These are phyloP conservation scores for Drosophila melanosoma DNA, from an alignment of 2,888 invertebrate species.

Conservation along the genomic window DNA sequence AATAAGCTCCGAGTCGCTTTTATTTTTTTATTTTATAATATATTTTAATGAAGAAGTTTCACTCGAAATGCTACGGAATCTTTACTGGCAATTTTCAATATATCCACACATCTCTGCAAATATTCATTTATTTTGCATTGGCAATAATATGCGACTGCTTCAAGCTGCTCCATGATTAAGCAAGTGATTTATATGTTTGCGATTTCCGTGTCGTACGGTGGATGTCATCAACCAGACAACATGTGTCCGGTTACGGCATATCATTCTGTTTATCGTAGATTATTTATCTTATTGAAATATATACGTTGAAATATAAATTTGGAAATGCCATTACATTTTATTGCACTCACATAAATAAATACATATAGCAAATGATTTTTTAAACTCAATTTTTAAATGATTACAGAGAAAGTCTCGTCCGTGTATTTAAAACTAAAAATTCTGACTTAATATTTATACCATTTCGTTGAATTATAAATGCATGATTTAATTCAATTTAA, in stretches of 20 bases:
- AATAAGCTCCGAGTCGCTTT: neutral
- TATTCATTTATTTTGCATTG: slow-evolving; percentile 44
- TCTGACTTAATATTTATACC: slow-evolving; percentile 16
- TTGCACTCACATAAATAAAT: neutral
- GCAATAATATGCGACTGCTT: slow-evolving; percentile 29
- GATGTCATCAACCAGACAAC: neutral
- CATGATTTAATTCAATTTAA: slow-evolving; percentile 53
- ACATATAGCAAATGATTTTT: neutral
- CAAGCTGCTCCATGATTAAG: slow-evolving; percentile 24
- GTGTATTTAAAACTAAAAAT: neutral
- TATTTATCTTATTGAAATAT: too few relatives aligned
- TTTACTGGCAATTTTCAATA: slow-evolving; percentile 24
- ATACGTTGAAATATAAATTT: neutral
- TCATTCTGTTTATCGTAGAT: neutral
- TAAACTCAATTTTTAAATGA: neutral
- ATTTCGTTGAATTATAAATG: slow-evolving; percentile 57
- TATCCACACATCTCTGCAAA: slow-evolving; percentile 7
- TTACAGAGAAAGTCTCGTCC: neutral
- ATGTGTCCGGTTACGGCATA: neutral
- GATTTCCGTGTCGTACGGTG: slow-evolving; percentile 11
- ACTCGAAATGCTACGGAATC: slow-evolving; percentile 28
- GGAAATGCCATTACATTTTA: neutral
- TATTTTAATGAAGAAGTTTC: slow-evolving; percentile 26
- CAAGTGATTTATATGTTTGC: slow-evolving; percentile 40
- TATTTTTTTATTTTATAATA: neutral